phyloP scores from a whole-genome alignment of 2,888 invertebrate genomes.

The Dione vanillae region DNA sequence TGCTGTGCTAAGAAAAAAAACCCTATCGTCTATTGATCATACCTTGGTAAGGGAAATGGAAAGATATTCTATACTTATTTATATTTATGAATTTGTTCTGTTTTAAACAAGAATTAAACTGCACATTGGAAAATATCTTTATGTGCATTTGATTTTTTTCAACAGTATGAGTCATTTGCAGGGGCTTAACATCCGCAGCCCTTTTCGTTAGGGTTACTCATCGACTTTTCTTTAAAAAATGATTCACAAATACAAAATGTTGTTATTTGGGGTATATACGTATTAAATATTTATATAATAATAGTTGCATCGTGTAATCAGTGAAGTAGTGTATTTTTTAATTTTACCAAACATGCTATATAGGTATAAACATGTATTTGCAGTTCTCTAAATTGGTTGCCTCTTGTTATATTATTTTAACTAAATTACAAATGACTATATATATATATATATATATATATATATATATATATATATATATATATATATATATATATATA shows the following conservation, averaged over 20 bases:
- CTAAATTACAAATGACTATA: too few species aligned
- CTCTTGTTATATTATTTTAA: too few species aligned
- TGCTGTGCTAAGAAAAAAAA: not conserved
- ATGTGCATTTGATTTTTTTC: constrained; percentile 1
- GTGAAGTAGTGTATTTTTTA: too few species aligned
- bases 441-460: too few species aligned
- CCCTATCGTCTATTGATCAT: not conserved
- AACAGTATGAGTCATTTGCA: constrained; percentile 53
- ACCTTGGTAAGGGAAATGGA: not conserved
- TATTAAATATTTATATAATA: not conserved
- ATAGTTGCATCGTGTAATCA: too few species aligned
- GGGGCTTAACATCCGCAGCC: constrained; percentile 49
- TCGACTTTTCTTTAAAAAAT: constrained; percentile 43
- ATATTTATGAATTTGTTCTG: not conserved
- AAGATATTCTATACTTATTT: not conserved
- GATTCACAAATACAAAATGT: constrained; percentile 33
- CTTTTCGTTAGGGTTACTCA: constrained; percentile 39
- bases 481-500: too few species aligned
- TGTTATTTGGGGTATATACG: not conserved
- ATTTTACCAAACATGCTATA: too few species aligned
- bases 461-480: too few species aligned
- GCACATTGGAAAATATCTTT: not conserved
- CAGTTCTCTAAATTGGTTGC: too few species aligned
- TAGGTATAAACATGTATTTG: too few species aligned
- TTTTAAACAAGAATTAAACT: not conserved